These are phyloP conservation scores for Petromus typicus DNA, from an alignment of 2,113 vertebrate species.

Conservation along the genomic window DNA sequence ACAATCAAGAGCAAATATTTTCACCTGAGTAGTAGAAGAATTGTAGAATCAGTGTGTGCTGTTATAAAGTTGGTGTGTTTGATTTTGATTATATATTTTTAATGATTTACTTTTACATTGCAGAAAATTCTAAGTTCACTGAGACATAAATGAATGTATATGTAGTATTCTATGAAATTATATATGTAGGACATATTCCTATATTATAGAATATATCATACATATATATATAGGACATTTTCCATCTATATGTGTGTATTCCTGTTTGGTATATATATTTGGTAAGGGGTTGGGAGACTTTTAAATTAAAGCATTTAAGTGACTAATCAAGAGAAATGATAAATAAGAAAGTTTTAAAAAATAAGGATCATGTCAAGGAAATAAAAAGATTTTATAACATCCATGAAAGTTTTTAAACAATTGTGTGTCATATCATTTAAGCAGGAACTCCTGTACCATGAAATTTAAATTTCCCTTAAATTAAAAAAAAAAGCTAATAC, in stretches of 20 bases:
- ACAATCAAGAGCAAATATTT: conserved; percentile 33
- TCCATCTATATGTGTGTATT: too few relatives aligned
- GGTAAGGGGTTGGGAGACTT: not conserved
- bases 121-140: conserved; percentile 52
- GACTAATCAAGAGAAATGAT: not conserved
- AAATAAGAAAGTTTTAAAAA: not conserved
- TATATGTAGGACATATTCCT: not conserved
- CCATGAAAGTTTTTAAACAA: not conserved
- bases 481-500: conserved; percentile 27
- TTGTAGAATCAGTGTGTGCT: conserved; percentile 21
- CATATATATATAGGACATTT: not conserved
- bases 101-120: not conserved
- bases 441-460: not conserved
- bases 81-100: not conserved
- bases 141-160: not conserved
- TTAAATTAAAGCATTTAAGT: not conserved
- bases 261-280: not conserved
- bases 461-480: not conserved
- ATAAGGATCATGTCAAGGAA: not conserved
- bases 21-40: not conserved
- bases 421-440: conserved; percentile 14
- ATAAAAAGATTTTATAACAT: not conserved
- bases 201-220: not conserved
- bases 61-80: not conserved
- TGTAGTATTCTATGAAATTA: conserved; percentile 25